These are phyloP conservation scores for Minunthozetes semirufus DNA, from an alignment of 2,888 invertebrate species.

Conservation along the genomic window DNA sequence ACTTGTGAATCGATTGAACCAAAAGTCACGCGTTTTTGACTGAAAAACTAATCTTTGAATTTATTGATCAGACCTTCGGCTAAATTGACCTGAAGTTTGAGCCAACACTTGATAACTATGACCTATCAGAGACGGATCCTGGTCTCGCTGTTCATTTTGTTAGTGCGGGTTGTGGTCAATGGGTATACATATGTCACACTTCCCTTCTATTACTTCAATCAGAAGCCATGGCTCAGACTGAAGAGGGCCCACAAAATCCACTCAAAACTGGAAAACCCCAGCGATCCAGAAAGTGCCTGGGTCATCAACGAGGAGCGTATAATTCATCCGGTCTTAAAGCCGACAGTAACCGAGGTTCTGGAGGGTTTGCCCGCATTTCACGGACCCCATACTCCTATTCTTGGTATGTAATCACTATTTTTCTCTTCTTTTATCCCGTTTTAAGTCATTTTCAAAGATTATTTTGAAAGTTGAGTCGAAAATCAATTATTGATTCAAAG, in stretches of 20 bases:
- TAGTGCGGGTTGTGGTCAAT: conserved; percentile 23
- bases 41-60: background rate
- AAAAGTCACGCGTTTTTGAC: too few species aligned
- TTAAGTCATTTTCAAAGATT: background rate
- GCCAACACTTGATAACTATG: background rate
- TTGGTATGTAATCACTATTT: background rate
- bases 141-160: conserved; percentile 6
- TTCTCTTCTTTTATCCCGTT: background rate
- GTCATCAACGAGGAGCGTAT: background rate
- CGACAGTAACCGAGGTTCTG: background rate
- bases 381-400: background rate
- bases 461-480: too few species aligned
- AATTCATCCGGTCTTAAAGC: background rate
- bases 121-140: background rate
- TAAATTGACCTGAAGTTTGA: background rate
- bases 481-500: too few species aligned
- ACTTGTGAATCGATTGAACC: too few species aligned
- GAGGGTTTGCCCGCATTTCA: background rate
- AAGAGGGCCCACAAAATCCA: background rate
- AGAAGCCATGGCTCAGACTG: conserved; percentile 30
- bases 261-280: conserved; percentile 5
- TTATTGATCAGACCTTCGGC: too few species aligned
- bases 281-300: background rate
- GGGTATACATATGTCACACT: conserved; percentile 28
- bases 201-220: conserved; percentile 25